Evolutionary conservation across 2,797 vertebrate genomes (phyloP).

Genomic region (Sebastes umbrosus): DNA sequence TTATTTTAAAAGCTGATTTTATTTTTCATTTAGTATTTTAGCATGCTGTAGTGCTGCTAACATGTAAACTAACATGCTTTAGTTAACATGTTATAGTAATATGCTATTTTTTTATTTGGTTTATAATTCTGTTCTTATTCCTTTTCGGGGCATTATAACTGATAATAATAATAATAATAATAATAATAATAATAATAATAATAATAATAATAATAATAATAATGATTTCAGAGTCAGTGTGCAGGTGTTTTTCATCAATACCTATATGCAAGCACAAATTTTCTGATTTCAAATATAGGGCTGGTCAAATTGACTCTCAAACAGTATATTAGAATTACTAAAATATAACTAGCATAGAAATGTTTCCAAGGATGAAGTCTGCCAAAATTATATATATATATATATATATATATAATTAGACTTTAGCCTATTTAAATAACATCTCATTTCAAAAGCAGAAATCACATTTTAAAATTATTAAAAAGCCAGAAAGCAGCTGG

Average conservation of each 20-base stretch:
- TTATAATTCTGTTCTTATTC: no score
- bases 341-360: neutral
- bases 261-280: neutral
- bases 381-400: no score
- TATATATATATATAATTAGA: no score
- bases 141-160: no score
- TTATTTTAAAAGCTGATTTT: no score
- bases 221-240: neutral
- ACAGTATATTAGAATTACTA: neutral
- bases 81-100: no score
- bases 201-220: neutral
- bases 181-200: neutral
- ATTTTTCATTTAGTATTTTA: no score
- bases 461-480: neutral
- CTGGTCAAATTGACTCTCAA: neutral
- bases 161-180: no score
- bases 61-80: no score
- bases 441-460: neutral
- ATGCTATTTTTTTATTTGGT: no score
- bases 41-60: no score
- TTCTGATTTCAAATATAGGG: neutral
- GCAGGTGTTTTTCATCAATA: neutral
- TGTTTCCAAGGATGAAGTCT: neutral
- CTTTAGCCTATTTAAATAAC: neutral
- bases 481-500: neutral